Evolutionary conservation across 1,140 invertebrate genomes (phyloP), one percentile per base, ranked within the genome.

Genomic region (Mylabris phalerata): DNA sequence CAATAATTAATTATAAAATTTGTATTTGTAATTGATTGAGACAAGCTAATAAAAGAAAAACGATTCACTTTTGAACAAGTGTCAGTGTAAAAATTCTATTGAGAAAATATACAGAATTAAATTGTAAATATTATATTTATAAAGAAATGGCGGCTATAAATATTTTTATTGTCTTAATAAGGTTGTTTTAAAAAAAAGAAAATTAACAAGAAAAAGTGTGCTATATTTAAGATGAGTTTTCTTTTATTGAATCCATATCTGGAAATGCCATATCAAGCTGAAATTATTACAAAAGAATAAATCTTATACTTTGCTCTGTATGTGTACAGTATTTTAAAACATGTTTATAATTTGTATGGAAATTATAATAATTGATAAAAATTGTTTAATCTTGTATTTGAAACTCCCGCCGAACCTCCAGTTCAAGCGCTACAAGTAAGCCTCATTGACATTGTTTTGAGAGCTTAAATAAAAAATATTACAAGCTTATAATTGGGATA

Each of bases 311-410:
- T 77, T 77, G 79, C 76, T 80, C 78, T 79, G 77, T 79, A 79
- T 80, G 80, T 82, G 80, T 82, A 82, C 80, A 82, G 80, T 81
- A 82, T 82, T 82, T 82, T 80, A 81, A 80, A 80, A 80, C 79
- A 80, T 80, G 79, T 81, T 81, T 81, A 81, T 80, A 81, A 81
- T 81, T 81, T 81, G 79, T 81, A 81, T 81, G 78, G 78, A 81
- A 79, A 80, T 79, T 79, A 79, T 77, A 78, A 80, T 77, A 80
- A 79, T 32, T 32, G 32, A 32, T 32, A 32, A 32, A 32, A 32
- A 32, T 7, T 19, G 19, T 19, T 19, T 19, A 32, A 32, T 32
- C 4, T 32, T 32, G 32, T 32, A 32, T 32, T 32, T 32, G 32
- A 32, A 32, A 19, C 19, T 19, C 19, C 19, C 19, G 19, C 19